Conservation (phyloP, 1,140 invertebrate species). For the Psix sp. region DNA sequence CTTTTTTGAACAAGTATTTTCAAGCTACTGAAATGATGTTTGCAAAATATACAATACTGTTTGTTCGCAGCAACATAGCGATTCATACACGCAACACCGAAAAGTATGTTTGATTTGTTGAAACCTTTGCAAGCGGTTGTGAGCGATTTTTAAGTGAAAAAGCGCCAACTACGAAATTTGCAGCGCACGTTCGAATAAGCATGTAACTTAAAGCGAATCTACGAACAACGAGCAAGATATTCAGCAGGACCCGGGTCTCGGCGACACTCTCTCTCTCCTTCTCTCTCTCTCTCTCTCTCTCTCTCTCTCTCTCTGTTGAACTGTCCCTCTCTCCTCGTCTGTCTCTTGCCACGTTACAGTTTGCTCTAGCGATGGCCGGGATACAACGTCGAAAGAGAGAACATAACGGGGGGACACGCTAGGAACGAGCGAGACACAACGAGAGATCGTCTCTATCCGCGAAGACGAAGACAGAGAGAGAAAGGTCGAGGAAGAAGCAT, state of each 20-base stretch:
- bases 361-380: slow-evolving; percentile 51
- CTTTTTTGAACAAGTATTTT: no score
- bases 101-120: no score
- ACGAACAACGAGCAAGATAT: slow-evolving; percentile 32
- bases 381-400: slow-evolving; percentile 45
- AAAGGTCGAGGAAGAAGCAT: slow-evolving; percentile 51
- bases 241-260: slow-evolving; percentile 37
- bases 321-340: slow-evolving; percentile 1
- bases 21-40: no score
- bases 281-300: slow-evolving; percentile 5
- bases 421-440: slow-evolving; percentile 12
- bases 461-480: slow-evolving; percentile 39
- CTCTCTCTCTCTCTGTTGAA: slow-evolving; percentile 7
- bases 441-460: slow-evolving; percentile 14
- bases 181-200: slow-evolving; percentile 64
- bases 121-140: background rate
- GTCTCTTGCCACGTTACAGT: slow-evolving; percentile 42
- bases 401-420: slow-evolving; percentile 18
- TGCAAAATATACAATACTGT: no score
- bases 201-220: slow-evolving; percentile 42
- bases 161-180: slow-evolving; percentile 37
- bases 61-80: no score
- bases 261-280: slow-evolving; percentile 3
- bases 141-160: no score
- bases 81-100: no score